Base-by-base conservation (phyloP, 2,797 vertebrate genomes). In the Coilia nasus region DNA sequence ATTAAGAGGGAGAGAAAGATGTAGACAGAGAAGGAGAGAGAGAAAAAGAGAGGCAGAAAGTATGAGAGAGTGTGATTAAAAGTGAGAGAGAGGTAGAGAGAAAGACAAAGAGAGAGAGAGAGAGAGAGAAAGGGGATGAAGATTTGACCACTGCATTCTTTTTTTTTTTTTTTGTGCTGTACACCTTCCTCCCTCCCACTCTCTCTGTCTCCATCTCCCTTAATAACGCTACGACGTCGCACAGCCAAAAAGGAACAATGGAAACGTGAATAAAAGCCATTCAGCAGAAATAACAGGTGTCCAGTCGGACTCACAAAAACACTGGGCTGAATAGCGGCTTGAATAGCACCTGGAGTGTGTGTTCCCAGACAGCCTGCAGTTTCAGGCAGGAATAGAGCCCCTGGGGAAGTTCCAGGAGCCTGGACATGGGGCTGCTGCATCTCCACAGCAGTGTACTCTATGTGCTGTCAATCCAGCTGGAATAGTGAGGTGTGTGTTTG, bases 221-320 rank as follows among this genome's bases (percentile, higher is more conserved):
- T 64, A 28, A 64, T 64, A 23, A 64, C 9, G 23, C 7, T 25
- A 25, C 10, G 60, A 23, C 25, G 60, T 64, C 25, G 60, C n/a
- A 25, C 2, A 15, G 14, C 23, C 23, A 54, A 41, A 23, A 19
- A 17, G 64, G 50, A 46, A 67, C 47, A 82, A 28, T 41, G 62
- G 17, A 75, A 17, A 17, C 0, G 31, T 35, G 28, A 75, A 35
- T 41, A 75, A 19, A 19, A 67, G 0, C 62, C 67, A 41, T 75
- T 75, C 67, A 75, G 67, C 67, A 75, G 67, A 75, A 75, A 75
- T 35, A 3, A 75, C 67, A 75, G 67, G 67, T 75, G 67, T 75
- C 67, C 3, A 35, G 31, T 75, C 67, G 15, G 67, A 75, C 67
- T 35, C 28, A 15, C 31, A 75, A 19, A 14, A 41, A 75, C 67